A percentile compares a stretch with the other conserved stretches of the same genome.
Evolutionary conservation across 2,797 vertebrate genomes (phyloP).

Genomic region (Platyrinchus mystaceus): DNA sequence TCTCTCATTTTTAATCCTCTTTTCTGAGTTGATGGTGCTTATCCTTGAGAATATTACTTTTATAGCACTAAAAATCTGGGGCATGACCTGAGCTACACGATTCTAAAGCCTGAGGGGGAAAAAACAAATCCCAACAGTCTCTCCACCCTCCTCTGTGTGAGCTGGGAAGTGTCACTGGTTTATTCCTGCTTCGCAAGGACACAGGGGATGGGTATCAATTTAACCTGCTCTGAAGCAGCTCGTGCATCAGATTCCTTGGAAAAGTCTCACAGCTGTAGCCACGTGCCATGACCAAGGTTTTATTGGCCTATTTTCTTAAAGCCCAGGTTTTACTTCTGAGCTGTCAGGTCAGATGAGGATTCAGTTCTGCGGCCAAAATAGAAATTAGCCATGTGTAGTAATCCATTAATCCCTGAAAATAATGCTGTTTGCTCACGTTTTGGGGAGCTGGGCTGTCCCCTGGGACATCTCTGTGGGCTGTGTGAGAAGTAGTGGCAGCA

Average conservation of each 20-base stretch:
- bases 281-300: not conserved
- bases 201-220: fast-evolving
- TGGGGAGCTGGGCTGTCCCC: not conserved
- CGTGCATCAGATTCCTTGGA: not conserved
- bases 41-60: not conserved
- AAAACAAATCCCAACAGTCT: not conserved
- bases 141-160: not conserved
- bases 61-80: not conserved
- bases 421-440: not conserved
- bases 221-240: not conserved
- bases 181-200: not conserved
- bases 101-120: fast-evolving
- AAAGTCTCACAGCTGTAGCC: not conserved
- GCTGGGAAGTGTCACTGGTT: fast-evolving
- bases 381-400: not conserved
- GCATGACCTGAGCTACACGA: not conserved
- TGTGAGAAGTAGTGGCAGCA: fast-evolving
- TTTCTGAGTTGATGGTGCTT: not conserved
- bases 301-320: not conserved
- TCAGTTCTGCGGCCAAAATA: not conserved
- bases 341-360: not conserved
- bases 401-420: not conserved
- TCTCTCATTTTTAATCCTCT: not conserved
- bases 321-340: not conserved
- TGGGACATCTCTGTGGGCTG: fast-evolving